These are phyloP conservation scores for Myopa testacea DNA, from an alignment of 2,888 invertebrate species.

Conservation along the genomic window DNA sequence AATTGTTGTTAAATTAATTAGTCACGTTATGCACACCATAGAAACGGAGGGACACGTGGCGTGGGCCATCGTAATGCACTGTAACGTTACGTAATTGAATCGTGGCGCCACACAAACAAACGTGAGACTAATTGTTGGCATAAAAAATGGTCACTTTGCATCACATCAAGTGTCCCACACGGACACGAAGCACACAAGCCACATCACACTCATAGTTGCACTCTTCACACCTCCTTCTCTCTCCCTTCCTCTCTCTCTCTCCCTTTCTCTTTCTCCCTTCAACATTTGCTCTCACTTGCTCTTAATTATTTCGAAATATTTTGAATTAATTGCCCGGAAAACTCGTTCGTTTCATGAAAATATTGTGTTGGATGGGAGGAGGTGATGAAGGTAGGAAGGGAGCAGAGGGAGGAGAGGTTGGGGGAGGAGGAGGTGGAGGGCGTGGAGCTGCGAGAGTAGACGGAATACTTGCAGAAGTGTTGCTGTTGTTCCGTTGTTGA, in stretches of 20 bases:
- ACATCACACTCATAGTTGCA: slow-evolving; percentile 1
- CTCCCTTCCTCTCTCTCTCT: no score
- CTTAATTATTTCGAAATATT: slow-evolving; percentile 3
- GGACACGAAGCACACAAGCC: neutral
- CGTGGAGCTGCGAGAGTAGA: neutral
- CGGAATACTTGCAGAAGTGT: neutral
- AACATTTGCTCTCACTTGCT: neutral
- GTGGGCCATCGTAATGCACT: neutral
- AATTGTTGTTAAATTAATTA: slow-evolving; percentile 24
- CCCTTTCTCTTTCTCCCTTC: no score
- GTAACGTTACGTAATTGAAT: slow-evolving; percentile 17
- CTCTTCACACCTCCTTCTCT: neutral
- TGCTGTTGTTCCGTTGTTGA: neutral
- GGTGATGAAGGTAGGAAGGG: neutral
- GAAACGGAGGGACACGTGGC: neutral
- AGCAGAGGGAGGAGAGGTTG: no score
- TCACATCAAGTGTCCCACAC: slow-evolving; percentile 10
- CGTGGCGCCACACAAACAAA: slow-evolving; percentile 8
- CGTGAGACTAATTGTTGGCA: slow-evolving; percentile 27
- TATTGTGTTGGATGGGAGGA: neutral
- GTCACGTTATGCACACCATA: slow-evolving; percentile 6
- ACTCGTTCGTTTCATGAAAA: neutral
- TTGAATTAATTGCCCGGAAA: neutral
- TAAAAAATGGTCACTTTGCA: slow-evolving; percentile 36
- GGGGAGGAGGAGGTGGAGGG: neutral